Evolutionary conservation across 1,140 invertebrate species (phyloP), one percentile per base, ranked within the genome.

Genomic region (Scaptomyza pallida): DNA sequence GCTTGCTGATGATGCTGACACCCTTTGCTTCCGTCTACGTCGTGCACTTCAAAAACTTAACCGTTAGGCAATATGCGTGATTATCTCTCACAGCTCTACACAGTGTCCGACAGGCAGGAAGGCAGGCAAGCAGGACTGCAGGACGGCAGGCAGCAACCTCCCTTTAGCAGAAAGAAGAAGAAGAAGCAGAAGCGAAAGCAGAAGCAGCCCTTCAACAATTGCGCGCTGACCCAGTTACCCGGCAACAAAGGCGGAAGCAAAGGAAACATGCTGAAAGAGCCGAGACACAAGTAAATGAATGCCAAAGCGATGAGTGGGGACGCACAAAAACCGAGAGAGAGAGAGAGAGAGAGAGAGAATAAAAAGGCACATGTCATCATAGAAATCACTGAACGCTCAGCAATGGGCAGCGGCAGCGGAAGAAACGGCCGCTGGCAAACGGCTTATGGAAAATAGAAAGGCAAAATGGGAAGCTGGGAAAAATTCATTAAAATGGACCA

Each of bases 231-330:
- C 82, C 82, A 86, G 82, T 86, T 86, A 86, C 82, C 82, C 83
- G 82, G 82, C 82, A 86, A 86, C 82, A 89, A 89, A 86, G 82
- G 83, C 82, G 82, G 78, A 88, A 88, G 82, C 82, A 88, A 88
- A 88, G 78, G 82, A 88, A 86, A 82, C 83, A 69, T 77, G 78
- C 56, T 78, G 82, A 86, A 86, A 80, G 81, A 65, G 51, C 44
- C 43, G 79, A 72, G 73, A 64, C 62, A 54, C 26, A 9, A 48
- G 54, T n/a, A 37, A 35, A 35, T 35, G 33, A 35, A 35, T 12
- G 33, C 9, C 33, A 35, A 37, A 37, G 33, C n/a, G 33, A 37
- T 37, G 33, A n/a, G 33, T 37, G 33, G 33, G 26, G 12, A 35
- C 15, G 47, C 9, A 44, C 35, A 40, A 2, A 30, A 2, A 41